Conservation (phyloP, 2,113 vertebrate genomes). For the Cettia cetti region DNA sequence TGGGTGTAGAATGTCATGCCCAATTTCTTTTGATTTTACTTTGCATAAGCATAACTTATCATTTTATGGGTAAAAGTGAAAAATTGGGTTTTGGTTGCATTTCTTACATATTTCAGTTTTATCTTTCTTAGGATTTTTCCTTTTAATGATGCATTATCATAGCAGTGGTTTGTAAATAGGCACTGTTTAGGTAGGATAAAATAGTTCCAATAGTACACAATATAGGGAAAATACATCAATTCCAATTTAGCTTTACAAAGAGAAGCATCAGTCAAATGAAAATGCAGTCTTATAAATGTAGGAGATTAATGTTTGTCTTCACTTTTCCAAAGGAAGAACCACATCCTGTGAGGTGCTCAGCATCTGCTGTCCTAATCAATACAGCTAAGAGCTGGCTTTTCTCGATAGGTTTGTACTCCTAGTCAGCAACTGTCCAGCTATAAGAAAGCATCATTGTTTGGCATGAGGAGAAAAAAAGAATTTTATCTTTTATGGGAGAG, state of each 20-base stretch:
- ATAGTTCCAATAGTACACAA: background rate
- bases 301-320: background rate
- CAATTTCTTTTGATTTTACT: background rate
- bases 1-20: background rate
- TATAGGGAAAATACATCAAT: background rate
- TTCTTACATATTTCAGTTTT: background rate
- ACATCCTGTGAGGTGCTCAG: slow-evolving; percentile 30
- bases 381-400: slow-evolving; percentile 3
- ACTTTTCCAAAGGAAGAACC: background rate
- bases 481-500: slow-evolving; percentile 58
- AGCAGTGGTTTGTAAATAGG: background rate
- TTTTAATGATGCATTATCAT: background rate
- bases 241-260: background rate
- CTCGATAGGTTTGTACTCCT: background rate
- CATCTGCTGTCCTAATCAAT: slow-evolving; percentile 46
- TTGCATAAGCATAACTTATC: background rate
- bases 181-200: background rate
- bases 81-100: background rate
- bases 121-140: background rate
- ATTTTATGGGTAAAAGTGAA: background rate
- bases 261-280: background rate
- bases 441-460: slow-evolving; percentile 49
- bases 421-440: slow-evolving; percentile 35
- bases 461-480: background rate
- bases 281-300: background rate